phyloP scores from a whole-genome alignment of 2,888 invertebrate genomes.

The Dryococelus australis region DNA sequence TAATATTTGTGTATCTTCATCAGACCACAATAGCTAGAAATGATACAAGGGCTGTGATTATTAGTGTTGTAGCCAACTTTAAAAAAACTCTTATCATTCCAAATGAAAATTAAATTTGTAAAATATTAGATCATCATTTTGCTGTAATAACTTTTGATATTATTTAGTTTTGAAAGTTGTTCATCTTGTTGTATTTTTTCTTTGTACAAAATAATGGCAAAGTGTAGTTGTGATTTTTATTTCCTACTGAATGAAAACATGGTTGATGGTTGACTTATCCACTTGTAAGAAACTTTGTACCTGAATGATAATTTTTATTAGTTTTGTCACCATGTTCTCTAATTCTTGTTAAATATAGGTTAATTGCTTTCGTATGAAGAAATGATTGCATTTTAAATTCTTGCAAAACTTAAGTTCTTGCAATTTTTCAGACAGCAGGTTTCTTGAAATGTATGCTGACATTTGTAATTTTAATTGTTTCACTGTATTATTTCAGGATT shows the following conservation, averaged over 20 bases:
- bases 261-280: conserved; percentile 2
- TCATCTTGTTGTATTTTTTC: conserved; percentile 2
- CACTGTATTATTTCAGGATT: background rate
- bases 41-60: conserved; percentile 28
- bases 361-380: background rate
- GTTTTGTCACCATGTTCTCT: conserved; percentile 13
- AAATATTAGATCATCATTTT: conserved; percentile 11
- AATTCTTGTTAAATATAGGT: background rate
- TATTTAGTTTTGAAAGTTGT: conserved; percentile 21
- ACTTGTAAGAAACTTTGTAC: conserved; percentile 25
- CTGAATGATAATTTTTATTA: conserved; percentile 12
- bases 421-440: background rate
- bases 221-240: background rate
- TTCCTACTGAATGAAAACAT: background rate
- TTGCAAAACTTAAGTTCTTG: background rate
- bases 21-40: conserved; percentile 20
- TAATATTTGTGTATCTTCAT: background rate
- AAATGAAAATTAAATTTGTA: conserved; percentile 11
- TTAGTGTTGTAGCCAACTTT: conserved; percentile 19
- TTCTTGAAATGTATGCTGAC: background rate
- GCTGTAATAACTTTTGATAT: conserved; percentile 1
- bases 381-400: background rate
- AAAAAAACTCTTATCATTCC: conserved; percentile 23
- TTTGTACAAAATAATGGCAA: conserved; percentile 29
- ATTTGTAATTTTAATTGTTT: background rate